phyloP scores from a whole-genome alignment of 2,888 invertebrate species.

The Drosophila fulvimacula region DNA sequence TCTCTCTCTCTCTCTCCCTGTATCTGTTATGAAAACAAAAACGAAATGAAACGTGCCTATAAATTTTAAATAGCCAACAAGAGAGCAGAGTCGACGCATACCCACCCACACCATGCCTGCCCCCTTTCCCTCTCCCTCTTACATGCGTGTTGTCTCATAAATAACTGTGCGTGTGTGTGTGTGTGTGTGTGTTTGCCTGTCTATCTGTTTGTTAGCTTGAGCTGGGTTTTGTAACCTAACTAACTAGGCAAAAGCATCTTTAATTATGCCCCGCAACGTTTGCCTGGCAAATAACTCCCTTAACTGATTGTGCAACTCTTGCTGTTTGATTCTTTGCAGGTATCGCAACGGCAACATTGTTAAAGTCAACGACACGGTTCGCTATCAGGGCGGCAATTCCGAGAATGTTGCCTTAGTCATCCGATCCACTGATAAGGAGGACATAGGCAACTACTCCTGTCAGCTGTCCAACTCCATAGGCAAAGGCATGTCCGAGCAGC shows the following conservation, averaged over 20 bases:
- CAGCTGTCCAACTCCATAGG: constrained; percentile 92
- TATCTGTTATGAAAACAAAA: constrained; percentile 58
- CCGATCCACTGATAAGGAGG: constrained; percentile 90
- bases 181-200: neutral
- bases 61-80: constrained; percentile 69
- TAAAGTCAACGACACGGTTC: constrained; percentile 86
- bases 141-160: constrained; percentile 46
- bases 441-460: constrained; percentile 95
- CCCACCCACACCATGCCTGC: neutral
- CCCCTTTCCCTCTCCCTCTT: neutral
- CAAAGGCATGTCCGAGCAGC: constrained; percentile 89
- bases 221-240: constrained; percentile 17
- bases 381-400: constrained; percentile 91
- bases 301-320: constrained; percentile 17
- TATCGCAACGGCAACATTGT: constrained; percentile 88
- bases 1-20: neutral
- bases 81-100: constrained; percentile 12
- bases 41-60: constrained; percentile 67
- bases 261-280: constrained; percentile 52
- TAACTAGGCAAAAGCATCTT: constrained; percentile 42
- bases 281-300: constrained; percentile 14
- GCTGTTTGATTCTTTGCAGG: constrained; percentile 85
- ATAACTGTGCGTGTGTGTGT: constrained; percentile 8
- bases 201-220: constrained; percentile 11
- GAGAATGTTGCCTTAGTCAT: constrained; percentile 92